Evolutionary conservation across 92 coral and sea anemone species (phyloP).

Genomic region (Meandrina meandrites): DNA sequence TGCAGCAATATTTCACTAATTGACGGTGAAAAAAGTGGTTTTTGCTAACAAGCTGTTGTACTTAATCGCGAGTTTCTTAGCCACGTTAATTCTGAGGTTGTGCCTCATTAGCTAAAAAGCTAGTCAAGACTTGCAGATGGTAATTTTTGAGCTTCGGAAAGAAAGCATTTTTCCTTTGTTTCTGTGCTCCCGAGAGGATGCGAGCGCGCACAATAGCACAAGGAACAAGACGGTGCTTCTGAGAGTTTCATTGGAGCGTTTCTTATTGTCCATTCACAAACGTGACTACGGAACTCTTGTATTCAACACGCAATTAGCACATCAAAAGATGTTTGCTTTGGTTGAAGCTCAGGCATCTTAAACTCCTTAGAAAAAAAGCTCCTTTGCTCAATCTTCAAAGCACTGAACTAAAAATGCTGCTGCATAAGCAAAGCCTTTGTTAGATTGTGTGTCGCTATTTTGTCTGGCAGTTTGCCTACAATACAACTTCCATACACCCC

Average conservation of each 20-base stretch:
- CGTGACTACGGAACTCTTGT: not conserved
- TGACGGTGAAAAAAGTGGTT: not conserved
- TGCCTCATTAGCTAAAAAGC: not conserved
- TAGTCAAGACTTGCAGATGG: not conserved
- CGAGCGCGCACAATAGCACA: not conserved
- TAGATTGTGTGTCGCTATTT: conserved; percentile 14
- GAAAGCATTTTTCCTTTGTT: not conserved
- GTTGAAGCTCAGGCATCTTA: conserved; percentile 6
- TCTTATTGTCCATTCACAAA: not conserved
- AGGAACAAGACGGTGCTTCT: not conserved
- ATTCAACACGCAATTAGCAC: not conserved
- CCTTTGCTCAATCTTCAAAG: conserved; percentile 23
- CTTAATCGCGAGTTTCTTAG: not conserved
- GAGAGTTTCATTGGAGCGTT: not conserved
- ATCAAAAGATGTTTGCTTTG: not conserved
- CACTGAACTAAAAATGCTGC: not conserved
- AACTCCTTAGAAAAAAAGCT: conserved; percentile 42
- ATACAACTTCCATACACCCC: not conserved
- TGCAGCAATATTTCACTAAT: not conserved
- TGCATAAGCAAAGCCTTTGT: not conserved
- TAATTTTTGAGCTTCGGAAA: not conserved
- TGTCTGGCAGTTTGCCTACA: conserved; percentile 38
- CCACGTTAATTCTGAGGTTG: not conserved
- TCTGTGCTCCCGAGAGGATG: conserved; percentile 7
- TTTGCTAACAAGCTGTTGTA: not conserved